phyloP scores from a whole-genome alignment of 2,797 vertebrate genomes.

The Hydrolagus colliei region DNA sequence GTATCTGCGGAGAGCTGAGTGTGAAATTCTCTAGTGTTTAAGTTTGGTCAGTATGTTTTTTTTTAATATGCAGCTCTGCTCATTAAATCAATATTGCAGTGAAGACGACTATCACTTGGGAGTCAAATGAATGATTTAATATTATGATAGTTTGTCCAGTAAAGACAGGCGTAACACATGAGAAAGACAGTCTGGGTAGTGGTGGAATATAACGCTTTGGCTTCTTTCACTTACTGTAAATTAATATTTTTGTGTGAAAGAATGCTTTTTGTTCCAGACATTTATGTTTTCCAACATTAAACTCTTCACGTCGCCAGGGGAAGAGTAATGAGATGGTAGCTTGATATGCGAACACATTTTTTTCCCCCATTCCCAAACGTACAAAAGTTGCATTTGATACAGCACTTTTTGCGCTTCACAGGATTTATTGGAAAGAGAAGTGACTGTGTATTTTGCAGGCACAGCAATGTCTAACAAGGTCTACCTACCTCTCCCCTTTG shows the following conservation, averaged over 20 bases:
- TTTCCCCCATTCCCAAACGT: too few species aligned
- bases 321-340: not conserved
- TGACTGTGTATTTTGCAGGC: too few species aligned
- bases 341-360: not conserved
- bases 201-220: not conserved
- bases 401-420: too few species aligned
- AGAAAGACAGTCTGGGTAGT: not conserved
- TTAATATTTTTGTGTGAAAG: not conserved
- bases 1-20: not conserved
- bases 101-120: not conserved
- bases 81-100: conserved; percentile 17
- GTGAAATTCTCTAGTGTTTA: not conserved
- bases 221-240: not conserved
- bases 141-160: not conserved
- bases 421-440: too few species aligned
- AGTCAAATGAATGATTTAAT: conserved; percentile 14
- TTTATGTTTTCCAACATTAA: not conserved
- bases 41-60: not conserved
- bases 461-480: too few species aligned
- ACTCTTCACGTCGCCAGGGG: not conserved
- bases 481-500: too few species aligned
- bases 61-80: not conserved
- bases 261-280: not conserved
- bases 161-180: not conserved
- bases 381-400: too few species aligned